Conservation (phyloP, 2,113 vertebrate species). For the Microcebus lehilahytsara region DNA sequence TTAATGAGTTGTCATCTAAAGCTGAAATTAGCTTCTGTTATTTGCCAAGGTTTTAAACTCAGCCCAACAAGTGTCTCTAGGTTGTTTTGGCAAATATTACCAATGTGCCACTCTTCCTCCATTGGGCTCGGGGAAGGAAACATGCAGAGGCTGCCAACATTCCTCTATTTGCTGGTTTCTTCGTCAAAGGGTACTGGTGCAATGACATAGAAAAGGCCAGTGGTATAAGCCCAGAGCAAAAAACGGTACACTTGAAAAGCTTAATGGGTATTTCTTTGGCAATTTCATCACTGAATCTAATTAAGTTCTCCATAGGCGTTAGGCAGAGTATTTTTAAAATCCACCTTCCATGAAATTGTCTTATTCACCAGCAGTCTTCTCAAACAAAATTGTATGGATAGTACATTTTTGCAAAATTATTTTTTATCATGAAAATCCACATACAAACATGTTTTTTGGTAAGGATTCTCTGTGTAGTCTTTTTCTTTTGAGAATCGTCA, state of each 20-base stretch:
- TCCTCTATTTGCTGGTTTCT: slow-evolving; percentile 79
- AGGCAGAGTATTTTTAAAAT: slow-evolving; percentile 46
- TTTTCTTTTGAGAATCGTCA: background rate
- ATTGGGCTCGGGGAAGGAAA: slow-evolving; percentile 62
- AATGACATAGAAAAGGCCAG: slow-evolving; percentile 77
- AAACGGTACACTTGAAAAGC: slow-evolving; percentile 78
- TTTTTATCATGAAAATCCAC: background rate
- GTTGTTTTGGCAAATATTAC: slow-evolving; percentile 78
- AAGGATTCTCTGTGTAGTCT: background rate
- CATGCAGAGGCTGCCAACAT: slow-evolving; percentile 75
- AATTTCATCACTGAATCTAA: slow-evolving; percentile 71
- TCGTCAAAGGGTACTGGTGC: slow-evolving; percentile 64
- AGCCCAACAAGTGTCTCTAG: slow-evolving; percentile 74
- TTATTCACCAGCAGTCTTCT: background rate
- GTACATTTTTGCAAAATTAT: background rate
- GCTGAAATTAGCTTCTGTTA: slow-evolving; percentile 54
- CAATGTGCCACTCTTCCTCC: slow-evolving; percentile 64
- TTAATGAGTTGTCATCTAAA: slow-evolving; percentile 60
- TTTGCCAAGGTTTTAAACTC: slow-evolving; percentile 76
- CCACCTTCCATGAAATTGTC: background rate
- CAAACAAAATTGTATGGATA: slow-evolving; percentile 9
- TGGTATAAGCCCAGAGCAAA: slow-evolving; percentile 67
- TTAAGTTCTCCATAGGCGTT: slow-evolving; percentile 60
- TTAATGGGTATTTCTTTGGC: slow-evolving; percentile 75
- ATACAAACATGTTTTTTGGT: background rate